Conservation (phyloP, 2,797 vertebrate species). For the Sebastes elongatus region DNA sequence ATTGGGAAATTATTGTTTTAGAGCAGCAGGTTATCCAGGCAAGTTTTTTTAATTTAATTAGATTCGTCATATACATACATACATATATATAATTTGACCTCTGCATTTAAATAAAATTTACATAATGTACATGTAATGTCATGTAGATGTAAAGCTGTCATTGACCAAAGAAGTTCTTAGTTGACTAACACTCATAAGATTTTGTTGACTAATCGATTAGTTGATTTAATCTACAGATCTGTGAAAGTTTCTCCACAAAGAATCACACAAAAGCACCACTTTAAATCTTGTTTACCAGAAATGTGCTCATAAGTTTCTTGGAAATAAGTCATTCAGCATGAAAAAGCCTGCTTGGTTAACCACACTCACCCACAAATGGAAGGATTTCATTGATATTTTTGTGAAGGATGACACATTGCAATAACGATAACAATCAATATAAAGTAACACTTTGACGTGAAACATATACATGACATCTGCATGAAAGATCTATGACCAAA, state of each 20-base stretch:
- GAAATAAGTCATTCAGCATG: not conserved
- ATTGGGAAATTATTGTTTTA: no score
- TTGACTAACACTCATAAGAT: not conserved
- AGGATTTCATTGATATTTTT: not conserved
- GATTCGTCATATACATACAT: no score
- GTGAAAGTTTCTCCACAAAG: not conserved
- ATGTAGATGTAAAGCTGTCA: accelerated
- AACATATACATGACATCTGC: not conserved
- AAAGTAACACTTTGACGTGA: not conserved
- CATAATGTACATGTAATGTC: no score
- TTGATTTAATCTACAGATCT: not conserved
- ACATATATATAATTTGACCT: no score
- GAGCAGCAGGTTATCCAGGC: no score
- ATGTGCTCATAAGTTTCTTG: not conserved
- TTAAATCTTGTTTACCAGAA: not conserved
- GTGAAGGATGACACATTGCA: not conserved
- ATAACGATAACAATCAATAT: not conserved
- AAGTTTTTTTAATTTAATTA: no score
- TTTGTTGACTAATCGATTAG: not conserved
- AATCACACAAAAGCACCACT: not conserved
- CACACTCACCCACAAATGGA: not conserved
- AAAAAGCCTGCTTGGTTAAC: not conserved
- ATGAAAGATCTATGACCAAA: not conserved
- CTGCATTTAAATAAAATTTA: no score
- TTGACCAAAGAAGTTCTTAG: no score